A percentile compares a stretch with the other conserved stretches of the same genome.
These are phyloP conservation scores for Archips xylosteana DNA, from an alignment of 2,888 invertebrate species.

Conservation along the genomic window DNA sequence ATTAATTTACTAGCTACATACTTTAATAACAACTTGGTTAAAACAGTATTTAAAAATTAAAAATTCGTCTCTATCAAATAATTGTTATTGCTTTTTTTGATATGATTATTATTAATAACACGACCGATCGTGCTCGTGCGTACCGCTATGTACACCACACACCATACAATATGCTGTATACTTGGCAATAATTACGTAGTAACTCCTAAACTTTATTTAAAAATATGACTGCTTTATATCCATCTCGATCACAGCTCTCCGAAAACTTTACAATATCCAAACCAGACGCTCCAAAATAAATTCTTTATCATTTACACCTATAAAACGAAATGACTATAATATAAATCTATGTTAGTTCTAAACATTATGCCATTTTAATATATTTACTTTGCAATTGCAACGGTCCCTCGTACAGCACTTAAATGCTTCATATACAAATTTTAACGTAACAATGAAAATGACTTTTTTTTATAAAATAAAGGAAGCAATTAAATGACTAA, in stretches of 20 bases:
- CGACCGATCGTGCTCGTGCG: constrained; percentile 69
- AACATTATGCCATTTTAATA: constrained; percentile 85
- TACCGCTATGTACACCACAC: constrained; percentile 53
- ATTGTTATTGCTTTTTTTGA: constrained; percentile 85
- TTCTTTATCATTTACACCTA: constrained; percentile 84
- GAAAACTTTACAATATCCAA: constrained; percentile 82
- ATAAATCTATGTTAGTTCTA: constrained; percentile 82
- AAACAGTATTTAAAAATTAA: constrained; percentile 82
- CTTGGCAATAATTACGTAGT: constrained; percentile 76
- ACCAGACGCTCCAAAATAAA: constrained; percentile 84
- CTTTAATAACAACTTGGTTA: constrained; percentile 83
- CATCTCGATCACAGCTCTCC: constrained; percentile 85
- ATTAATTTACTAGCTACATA: constrained; percentile 79
- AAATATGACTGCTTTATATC: constrained; percentile 85
- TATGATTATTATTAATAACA: constrained; percentile 68
- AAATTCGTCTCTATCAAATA: constrained; percentile 78
- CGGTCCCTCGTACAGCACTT: constrained; percentile 84
- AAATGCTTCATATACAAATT: constrained; percentile 83
- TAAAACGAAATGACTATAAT: constrained; percentile 85
- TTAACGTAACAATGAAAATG: constrained; percentile 78
- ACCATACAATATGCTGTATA: constrained; percentile 64
- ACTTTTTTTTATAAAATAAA: constrained; percentile 68
- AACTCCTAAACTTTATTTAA: constrained; percentile 83
- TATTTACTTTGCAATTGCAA: constrained; percentile 85
- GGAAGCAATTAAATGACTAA: constrained; percentile 76